Evolutionary conservation across 2,797 vertebrate genomes (phyloP), one percentile per base, ranked within the genome.

Genomic region (Florisuga fusca): DNA sequence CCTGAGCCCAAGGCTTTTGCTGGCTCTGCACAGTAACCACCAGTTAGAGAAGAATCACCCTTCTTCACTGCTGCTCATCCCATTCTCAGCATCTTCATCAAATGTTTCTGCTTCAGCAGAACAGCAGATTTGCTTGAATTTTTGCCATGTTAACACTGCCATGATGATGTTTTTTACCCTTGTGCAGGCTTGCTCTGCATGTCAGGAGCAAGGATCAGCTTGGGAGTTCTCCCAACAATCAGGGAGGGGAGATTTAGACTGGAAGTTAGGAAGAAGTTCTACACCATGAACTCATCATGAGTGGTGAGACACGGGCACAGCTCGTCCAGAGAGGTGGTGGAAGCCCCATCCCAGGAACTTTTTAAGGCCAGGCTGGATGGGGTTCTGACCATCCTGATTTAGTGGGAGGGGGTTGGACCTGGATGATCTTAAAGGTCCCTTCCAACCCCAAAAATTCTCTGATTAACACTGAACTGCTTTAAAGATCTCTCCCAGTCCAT

Each of bases 21-120:
- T 5, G 13, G 9, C 41, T 5, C 11, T 9, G 16, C 0, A 0
- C 36, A 16, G 6, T 13, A 22, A 22, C 36, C 27, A 22, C 36
- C 27, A 12, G n/a, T 1, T 10, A 12, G 51, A 34, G 66, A 25
- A n/a, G 66, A 55, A 48, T 45, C 19, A 3, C 33, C 66, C 29
- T 69, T 23, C 55, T 51, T 19, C 43, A 11, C 15, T 4, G 38
- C 8, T 21, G 76, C 43, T 69, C 81, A 9, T 54, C 48, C 34
- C 31, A 1, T 5, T 38, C 68, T 50, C 59, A 2, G 0, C 4
- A 29, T 29, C 53, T 23, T 57, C 7, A 2, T 29, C 20, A 69
- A 14, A 33, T 13, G n/a, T 46, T 63, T 59, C 55, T 69, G 25
- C 50, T n/a, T 48, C 29, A 53, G 25, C 59, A 64, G 45, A 58